A percentile compares a stretch with the other conserved stretches of the same genome.
Evolutionary conservation across 1,140 invertebrate species (phyloP).

Genomic region (Eufriesea mexicana): DNA sequence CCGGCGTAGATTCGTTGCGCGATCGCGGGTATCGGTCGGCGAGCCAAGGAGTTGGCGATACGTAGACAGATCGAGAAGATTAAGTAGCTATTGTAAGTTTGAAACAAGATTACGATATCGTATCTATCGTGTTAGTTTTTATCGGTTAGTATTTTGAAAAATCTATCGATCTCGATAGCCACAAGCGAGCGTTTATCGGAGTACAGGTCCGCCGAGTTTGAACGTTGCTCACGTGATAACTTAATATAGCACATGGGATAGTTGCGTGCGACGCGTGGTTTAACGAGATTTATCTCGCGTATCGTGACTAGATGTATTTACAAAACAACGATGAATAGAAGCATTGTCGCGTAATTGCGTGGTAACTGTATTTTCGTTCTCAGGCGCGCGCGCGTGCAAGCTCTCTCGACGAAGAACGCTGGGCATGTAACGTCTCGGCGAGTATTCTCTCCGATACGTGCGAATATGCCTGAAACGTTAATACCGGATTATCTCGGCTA

Average conservation of each 20-base stretch:
- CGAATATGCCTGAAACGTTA: neutral
- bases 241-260: neutral
- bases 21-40: neutral
- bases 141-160: neutral
- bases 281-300: neutral
- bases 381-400: too few relatives aligned
- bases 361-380: neutral
- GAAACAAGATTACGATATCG: neutral
- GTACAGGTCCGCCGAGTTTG: neutral
- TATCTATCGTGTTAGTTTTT: neutral
- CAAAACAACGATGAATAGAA: constrained; percentile 2
- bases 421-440: neutral
- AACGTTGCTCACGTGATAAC: neutral
- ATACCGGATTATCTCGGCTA: neutral
- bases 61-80: neutral
- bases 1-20: neutral
- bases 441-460: neutral
- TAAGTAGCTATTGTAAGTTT: too few relatives aligned
- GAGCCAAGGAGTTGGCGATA: too few relatives aligned
- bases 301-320: neutral
- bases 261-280: neutral
- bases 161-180: neutral
- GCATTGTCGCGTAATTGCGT: neutral
- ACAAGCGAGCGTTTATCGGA: neutral
- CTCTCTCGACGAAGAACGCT: neutral